phyloP scores from a whole-genome alignment of 2,888 invertebrate species.

The Resseliella maxima region DNA sequence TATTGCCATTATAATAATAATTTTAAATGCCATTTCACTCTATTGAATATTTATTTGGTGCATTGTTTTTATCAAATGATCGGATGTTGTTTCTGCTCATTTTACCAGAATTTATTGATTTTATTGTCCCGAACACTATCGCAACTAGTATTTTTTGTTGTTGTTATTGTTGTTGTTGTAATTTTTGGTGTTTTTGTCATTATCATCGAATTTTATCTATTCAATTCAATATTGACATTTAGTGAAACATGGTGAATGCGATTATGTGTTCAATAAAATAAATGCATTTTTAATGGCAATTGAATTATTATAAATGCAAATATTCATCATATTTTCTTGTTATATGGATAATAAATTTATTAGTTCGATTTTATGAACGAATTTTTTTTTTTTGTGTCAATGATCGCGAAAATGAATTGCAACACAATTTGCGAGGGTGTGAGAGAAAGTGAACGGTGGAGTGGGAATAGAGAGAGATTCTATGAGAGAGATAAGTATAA shows the following conservation, averaged over 20 bases:
- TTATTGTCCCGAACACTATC: no score
- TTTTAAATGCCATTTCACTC: background rate
- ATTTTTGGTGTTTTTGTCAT: background rate
- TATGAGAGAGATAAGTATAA: no score
- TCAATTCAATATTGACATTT: background rate
- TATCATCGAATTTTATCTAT: slow-evolving; percentile 17
- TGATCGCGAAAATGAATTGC: slow-evolving; percentile 23
- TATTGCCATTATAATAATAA: slow-evolving; percentile 26
- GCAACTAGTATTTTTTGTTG: no score
- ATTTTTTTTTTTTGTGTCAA: background rate
- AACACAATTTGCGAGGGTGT: no score
- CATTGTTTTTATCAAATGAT: slow-evolving; percentile 17
- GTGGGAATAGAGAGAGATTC: no score
- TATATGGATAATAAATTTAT: background rate
- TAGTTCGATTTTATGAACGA: background rate
- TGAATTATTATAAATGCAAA: slow-evolving; percentile 43
- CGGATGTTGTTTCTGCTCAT: background rate
- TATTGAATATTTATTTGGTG: slow-evolving; percentile 31
- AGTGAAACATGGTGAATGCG: background rate
- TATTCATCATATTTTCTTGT: background rate
- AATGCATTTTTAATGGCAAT: slow-evolving; percentile 39
- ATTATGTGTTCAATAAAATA: background rate
- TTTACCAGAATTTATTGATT: background rate
- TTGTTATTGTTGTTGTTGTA: no score
- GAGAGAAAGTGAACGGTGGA: no score